Conservation (phyloP, 2,113 vertebrate genomes). For the Leptosomus discolor region DNA sequence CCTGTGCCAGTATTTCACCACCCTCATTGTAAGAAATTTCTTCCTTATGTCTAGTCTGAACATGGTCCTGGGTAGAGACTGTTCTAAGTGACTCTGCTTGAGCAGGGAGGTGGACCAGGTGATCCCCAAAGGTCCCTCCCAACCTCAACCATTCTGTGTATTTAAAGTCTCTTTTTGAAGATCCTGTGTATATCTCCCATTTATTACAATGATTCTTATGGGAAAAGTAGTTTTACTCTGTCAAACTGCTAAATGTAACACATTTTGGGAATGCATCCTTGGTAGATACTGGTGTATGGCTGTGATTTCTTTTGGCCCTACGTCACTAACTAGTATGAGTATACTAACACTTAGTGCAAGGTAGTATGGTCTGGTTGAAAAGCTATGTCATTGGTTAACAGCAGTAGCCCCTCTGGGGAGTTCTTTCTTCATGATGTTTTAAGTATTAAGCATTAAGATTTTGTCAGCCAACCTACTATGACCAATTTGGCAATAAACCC, state of each 20-base stretch:
- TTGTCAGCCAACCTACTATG: background rate
- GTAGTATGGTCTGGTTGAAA: background rate
- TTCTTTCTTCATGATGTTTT: background rate
- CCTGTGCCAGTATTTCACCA: background rate
- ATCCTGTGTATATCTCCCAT: background rate
- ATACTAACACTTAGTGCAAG: background rate
- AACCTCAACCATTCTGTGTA: background rate
- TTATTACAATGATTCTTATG: background rate
- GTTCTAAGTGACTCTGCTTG: background rate
- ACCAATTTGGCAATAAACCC: background rate
- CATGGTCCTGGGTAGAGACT: background rate
- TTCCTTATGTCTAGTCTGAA: background rate
- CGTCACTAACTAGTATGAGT: background rate
- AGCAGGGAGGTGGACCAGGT: background rate
- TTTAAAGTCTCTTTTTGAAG: background rate
- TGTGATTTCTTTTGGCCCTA: background rate
- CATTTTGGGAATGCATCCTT: background rate
- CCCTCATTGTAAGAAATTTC: background rate
- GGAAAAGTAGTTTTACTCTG: background rate
- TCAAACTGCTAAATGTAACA: background rate
- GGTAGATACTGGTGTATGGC: background rate
- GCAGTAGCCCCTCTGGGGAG: background rate
- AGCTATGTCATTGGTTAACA: background rate
- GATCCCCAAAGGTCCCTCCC: background rate
- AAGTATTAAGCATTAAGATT: background rate